Base-by-base conservation (phyloP, 2,113 vertebrate genomes). In the Pogonocichla stellata region DNA sequence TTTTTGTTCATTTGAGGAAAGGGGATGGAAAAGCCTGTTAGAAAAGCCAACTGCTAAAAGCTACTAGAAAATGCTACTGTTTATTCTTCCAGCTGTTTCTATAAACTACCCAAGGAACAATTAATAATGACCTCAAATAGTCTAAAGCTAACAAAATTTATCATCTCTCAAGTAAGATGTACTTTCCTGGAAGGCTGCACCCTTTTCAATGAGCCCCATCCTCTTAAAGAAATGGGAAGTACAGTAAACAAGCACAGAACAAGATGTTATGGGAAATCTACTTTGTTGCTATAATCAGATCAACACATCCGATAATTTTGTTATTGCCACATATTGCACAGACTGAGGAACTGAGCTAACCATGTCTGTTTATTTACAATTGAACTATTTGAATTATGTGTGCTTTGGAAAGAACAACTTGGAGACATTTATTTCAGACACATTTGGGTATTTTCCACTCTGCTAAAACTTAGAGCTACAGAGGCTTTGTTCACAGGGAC, bases 401-500 rank as follows among this genome's bases (percentile, higher is more conserved):
- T 47, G 23, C 86, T 97, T 93, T 86, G 69, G 71, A 93, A 38
- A 40, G 66, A 86, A 88, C n/a, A 73, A 77, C 75, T 77, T 54
- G 23, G 45, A 85, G 66, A 62, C 61, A 86, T 86, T 60, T 86
- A 79, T 62, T 96, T 94, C 80, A 88, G 53, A 86, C 56, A 69
- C 80, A 77, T 94, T 95, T 43, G 54, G 69, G 57, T 91, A 60
- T 78, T 71, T 95, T 97, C 83, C 93, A 96, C 84, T 82, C 75
- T 90, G 80, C 94, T 96, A 87, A 96, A 94, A 61, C 31, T 81
- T 33, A 88, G 33, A 86, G 54, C 53, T 86, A 48, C 82, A 65
- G 74, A 58, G 73, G 43, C 45, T 96, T 90, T 56, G 26, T 74
- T 97, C 91, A 73, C 80, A 77, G 72, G 85, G 69, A 92, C 61